Conservation (phyloP, 2,888 invertebrate genomes). For the Litoditis marina region DNA sequence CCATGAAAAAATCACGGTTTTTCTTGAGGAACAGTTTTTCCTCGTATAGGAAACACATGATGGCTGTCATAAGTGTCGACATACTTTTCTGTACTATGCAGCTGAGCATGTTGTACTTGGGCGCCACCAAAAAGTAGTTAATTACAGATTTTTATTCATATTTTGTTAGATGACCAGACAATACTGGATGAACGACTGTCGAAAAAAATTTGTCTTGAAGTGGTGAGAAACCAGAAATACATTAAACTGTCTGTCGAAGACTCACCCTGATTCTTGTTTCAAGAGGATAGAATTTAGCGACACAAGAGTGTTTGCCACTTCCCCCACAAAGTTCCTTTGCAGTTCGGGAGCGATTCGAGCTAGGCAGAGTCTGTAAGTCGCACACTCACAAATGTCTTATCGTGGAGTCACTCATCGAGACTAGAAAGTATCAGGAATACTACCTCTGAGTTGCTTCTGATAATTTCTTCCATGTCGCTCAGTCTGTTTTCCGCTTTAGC, state of each 20-base stretch:
- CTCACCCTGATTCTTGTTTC: constrained; percentile 42
- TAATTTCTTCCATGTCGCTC: constrained; percentile 1
- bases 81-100: constrained; percentile 55
- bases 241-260: background rate
- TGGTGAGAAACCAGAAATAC: too few relatives aligned
- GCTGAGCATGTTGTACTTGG: constrained; percentile 41
- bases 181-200: too few relatives aligned
- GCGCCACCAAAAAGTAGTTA: constrained; percentile 26
- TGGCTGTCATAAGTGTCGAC: constrained; percentile 50
- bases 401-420: too few relatives aligned
- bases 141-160: background rate
- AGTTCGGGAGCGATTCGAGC: too few relatives aligned
- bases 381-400: too few relatives aligned
- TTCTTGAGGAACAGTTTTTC: constrained; percentile 23
- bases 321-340: too few relatives aligned
- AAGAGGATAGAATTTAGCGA: constrained; percentile 30
- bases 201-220: too few relatives aligned
- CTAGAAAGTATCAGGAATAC: too few relatives aligned
- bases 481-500: background rate
- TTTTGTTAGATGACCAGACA: too few relatives aligned
- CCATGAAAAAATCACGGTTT: constrained; percentile 21
- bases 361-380: too few relatives aligned
- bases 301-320: too few relatives aligned
- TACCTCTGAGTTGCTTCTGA: constrained; percentile 10
- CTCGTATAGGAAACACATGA: constrained; percentile 48